phyloP scores from a whole-genome alignment of 2,797 vertebrate genomes.

The Mallotus villosus region DNA sequence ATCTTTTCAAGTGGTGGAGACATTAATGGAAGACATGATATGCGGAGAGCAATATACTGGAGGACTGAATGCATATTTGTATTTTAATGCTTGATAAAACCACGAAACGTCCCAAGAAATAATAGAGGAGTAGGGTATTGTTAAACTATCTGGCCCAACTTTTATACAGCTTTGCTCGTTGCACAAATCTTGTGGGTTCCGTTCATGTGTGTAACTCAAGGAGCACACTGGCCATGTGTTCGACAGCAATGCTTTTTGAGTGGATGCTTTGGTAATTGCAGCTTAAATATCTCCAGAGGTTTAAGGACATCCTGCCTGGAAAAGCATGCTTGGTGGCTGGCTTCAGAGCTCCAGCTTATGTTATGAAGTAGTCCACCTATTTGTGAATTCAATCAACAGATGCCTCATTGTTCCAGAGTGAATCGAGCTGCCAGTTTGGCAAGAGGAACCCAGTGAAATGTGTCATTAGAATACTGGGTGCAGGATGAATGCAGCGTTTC shows the following conservation, averaged over 20 bases:
- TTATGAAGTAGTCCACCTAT: constrained; percentile 41
- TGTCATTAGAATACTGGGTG: constrained; percentile 46
- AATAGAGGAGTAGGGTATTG: neutral
- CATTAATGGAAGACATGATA: constrained; percentile 23
- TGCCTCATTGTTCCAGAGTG: constrained; percentile 54
- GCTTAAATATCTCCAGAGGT: constrained; percentile 30
- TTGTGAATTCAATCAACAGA: constrained; percentile 55
- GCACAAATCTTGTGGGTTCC: constrained; percentile 33
- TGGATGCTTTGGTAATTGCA: constrained; percentile 36
- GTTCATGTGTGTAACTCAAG: constrained; percentile 31
- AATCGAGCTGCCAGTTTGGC: constrained; percentile 41
- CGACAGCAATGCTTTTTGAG: constrained; percentile 46
- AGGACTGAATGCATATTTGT: constrained; percentile 6
- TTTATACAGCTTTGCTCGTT: constrained; percentile 20
- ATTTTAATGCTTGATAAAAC: constrained; percentile 32
- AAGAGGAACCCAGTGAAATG: constrained; percentile 51
- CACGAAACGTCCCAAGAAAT: neutral
- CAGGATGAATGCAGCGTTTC: constrained; percentile 38
- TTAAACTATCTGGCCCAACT: neutral
- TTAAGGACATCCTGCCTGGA: constrained; percentile 41
- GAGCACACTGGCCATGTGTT: constrained; percentile 19
- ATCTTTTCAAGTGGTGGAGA: constrained; percentile 40
- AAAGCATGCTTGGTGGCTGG: constrained; percentile 32
- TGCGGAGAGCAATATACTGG: constrained; percentile 7
- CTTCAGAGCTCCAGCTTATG: constrained; percentile 24